Evolutionary conservation across 30 jellyfish, hydroid and myxozoan genomes (phyloP).

Genomic region (Hydra vulgaris): DNA sequence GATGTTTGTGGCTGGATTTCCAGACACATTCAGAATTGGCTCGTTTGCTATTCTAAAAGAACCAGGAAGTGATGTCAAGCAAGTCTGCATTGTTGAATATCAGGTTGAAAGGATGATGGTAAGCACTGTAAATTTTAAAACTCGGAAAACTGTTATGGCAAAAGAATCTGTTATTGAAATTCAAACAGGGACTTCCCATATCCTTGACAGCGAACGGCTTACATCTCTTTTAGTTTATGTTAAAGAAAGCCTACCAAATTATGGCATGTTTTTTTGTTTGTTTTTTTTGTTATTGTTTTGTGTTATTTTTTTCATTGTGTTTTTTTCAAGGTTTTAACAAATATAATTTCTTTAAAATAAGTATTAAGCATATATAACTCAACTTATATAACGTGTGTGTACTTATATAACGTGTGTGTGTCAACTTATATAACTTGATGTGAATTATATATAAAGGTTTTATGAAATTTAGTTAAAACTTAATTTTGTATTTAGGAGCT

Average conservation of each 20-base stretch:
- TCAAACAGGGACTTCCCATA: constrained; percentile 32
- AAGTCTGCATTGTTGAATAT: constrained; percentile 54
- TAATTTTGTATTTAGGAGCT: constrained; percentile 17
- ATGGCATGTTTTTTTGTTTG: constrained; percentile 1
- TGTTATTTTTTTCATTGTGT: background rate
- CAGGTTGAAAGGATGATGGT: constrained; percentile 44
- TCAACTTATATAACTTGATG: too few relatives aligned
- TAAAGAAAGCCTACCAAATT: constrained; percentile 30
- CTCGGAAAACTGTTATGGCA: constrained; percentile 49
- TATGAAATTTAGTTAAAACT: background rate
- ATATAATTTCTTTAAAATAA: background rate
- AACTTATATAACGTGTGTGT: too few relatives aligned
- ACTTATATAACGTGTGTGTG: too few relatives aligned
- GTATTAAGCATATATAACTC: too few relatives aligned
- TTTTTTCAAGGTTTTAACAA: background rate
- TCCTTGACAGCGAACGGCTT: constrained; percentile 45
- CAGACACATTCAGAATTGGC: constrained; percentile 45
- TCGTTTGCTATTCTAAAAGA: constrained; percentile 7
- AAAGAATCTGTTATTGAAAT: constrained; percentile 56
- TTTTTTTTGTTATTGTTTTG: background rate
- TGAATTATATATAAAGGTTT: too few relatives aligned
- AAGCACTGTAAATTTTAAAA: constrained; percentile 44
- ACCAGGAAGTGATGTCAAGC: constrained; percentile 46
- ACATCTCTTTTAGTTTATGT: constrained; percentile 42
- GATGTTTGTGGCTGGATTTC: constrained; percentile 92